Percentiles rank a stretch among this genome's conserved stretches.
phyloP scores from a whole-genome alignment of 1,140 invertebrate genomes.

The Psix sp. region DNA sequence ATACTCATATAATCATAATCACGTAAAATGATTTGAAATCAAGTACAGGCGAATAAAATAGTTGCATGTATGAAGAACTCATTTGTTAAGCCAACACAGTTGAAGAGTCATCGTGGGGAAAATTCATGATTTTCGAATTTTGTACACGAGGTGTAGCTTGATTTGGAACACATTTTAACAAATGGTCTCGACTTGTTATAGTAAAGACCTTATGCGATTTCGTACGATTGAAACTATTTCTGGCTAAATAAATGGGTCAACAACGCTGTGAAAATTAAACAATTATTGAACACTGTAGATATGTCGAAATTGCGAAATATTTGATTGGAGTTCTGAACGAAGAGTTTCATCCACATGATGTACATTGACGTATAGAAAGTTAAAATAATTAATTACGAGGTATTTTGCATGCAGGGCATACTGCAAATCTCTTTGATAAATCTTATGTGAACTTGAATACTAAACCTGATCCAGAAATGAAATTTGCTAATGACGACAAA shows the following conservation, averaged over 20 bases:
- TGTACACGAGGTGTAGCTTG: constrained; percentile 20
- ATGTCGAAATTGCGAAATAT: constrained; percentile 4
- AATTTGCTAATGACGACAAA: too few relatives aligned
- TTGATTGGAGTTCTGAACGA: constrained; percentile 25
- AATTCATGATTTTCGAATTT: constrained; percentile 28
- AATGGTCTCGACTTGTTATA: background rate
- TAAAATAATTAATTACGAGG: constrained; percentile 33
- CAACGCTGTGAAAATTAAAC: background rate
- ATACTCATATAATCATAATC: too few relatives aligned
- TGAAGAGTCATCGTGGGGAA: constrained; percentile 30
- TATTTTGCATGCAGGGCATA: constrained; percentile 35
- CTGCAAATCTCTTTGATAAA: constrained; percentile 39
- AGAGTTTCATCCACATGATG: too few relatives aligned
- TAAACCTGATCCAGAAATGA: too few relatives aligned
- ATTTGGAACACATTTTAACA: constrained; percentile 11
- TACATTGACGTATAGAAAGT: constrained; percentile 25
- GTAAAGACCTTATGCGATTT: constrained; percentile 3
- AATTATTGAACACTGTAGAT: constrained; percentile 29
- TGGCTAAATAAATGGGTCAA: too few relatives aligned
- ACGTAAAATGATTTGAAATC: too few relatives aligned
- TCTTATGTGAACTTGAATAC: constrained; percentile 1
- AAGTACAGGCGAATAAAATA: too few relatives aligned
- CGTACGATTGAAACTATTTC: too few relatives aligned
- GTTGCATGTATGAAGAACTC: too few relatives aligned
- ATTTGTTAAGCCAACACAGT: too few relatives aligned